Evolutionary conservation across 1,140 invertebrate genomes (phyloP).

Genomic region (Drosophila mojavensis): DNA sequence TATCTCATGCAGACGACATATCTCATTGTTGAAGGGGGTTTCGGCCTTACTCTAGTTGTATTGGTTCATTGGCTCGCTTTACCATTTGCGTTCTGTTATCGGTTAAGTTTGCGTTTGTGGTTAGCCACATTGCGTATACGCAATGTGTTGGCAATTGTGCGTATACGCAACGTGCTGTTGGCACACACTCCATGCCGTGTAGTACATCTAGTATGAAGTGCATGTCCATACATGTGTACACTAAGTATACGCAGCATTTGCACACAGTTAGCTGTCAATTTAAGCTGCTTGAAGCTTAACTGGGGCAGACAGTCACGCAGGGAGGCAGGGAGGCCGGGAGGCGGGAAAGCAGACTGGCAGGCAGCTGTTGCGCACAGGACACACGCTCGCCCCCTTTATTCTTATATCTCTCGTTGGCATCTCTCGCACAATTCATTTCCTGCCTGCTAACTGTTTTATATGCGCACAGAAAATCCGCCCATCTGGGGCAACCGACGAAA

Average conservation of each 20-base stretch:
- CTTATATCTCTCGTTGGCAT: conserved; percentile 32
- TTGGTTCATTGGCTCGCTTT: conserved; percentile 19
- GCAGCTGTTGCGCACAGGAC: conserved; percentile 24
- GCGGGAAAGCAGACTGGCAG: not conserved
- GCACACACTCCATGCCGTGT: conserved; percentile 49
- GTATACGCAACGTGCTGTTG: conserved; percentile 12
- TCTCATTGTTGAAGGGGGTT: conserved; percentile 18
- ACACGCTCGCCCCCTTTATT: not conserved
- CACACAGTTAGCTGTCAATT: conserved; percentile 26
- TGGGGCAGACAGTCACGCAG: not conserved
- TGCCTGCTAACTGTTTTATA: conserved; percentile 48
- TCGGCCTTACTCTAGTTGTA: conserved; percentile 1
- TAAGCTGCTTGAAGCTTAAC: conserved; percentile 30
- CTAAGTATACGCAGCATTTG: conserved; percentile 19
- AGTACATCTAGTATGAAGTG: conserved; percentile 13
- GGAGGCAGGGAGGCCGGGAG: not conserved
- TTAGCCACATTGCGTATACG: conserved; percentile 55
- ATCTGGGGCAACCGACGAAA: conserved; percentile 30
- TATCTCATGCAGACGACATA: conserved; percentile 41
- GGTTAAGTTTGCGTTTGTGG: conserved; percentile 32
- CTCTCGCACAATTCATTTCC: conserved; percentile 49
- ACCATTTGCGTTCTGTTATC: conserved; percentile 6
- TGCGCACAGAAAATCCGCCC: conserved; percentile 45
- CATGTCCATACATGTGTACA: conserved; percentile 11
- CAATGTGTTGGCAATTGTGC: conserved; percentile 14